phyloP scores from a whole-genome alignment of 2,113 vertebrate genomes.

The Pygoscelis antarcticus region DNA sequence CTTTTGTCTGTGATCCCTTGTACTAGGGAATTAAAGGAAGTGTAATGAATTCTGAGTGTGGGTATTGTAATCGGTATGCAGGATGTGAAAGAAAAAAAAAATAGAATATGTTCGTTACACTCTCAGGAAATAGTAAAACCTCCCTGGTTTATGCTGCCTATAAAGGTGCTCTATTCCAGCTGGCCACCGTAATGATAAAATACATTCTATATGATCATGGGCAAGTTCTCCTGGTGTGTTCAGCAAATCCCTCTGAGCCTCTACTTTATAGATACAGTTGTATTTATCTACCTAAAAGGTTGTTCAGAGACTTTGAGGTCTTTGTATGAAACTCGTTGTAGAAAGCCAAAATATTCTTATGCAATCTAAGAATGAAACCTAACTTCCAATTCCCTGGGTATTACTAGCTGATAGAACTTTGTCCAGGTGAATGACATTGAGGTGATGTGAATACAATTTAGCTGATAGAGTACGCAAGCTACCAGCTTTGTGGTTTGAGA shows the following conservation, averaged over 20 bases:
- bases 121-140: neutral
- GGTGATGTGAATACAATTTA: neutral
- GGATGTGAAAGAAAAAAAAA: neutral
- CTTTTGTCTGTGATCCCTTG: conserved; percentile 30
- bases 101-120: neutral
- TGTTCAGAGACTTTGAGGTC: neutral
- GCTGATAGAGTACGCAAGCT: neutral
- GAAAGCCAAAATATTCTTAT: neutral
- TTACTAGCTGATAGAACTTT: neutral
- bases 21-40: conserved; percentile 27
- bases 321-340: neutral
- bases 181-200: neutral
- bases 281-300: conserved; percentile 17
- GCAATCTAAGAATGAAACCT: neutral
- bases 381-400: neutral
- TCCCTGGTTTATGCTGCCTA: neutral
- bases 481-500: neutral
- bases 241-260: conserved; percentile 11
- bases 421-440: neutral
- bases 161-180: neutral
- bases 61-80: neutral
- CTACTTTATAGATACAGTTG: neutral
- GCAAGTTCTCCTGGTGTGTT: neutral
- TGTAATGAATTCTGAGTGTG: neutral
- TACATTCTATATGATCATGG: neutral